A percentile compares a stretch with the other conserved stretches of the same genome.
These are phyloP conservation scores for Oscheius sp. DNA, from an alignment of 2,888 invertebrate genomes.

Conservation along the genomic window DNA sequence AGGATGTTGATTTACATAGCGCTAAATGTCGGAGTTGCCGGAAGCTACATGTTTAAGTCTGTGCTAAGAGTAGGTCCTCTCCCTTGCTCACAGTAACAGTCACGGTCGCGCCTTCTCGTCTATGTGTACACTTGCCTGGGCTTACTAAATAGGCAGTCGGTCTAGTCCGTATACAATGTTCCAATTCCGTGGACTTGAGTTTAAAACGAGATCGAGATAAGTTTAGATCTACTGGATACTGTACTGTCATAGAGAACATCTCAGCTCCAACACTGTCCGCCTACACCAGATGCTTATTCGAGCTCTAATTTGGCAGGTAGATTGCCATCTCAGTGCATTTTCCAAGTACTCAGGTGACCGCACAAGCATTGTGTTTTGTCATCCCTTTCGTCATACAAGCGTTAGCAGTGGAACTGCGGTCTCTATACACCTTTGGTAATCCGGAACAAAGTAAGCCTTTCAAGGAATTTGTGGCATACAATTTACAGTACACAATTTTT, in stretches of 20 bases:
- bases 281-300: constrained; percentile 1
- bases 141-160: neutral
- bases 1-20: too few species aligned
- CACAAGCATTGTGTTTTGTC: neutral
- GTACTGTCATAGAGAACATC: too few species aligned
- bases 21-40: too few species aligned
- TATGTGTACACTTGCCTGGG: neutral
- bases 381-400: neutral
- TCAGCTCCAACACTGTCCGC: neutral
- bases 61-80: neutral
- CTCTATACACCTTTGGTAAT: neutral
- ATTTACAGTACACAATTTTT: neutral
- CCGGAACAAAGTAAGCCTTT: neutral
- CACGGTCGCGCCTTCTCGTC: neutral
- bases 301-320: neutral
- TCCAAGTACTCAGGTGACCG: neutral
- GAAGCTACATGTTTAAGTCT: too few species aligned
- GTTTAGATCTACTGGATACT: neutral
- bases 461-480: neutral
- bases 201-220: neutral
- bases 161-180: neutral
- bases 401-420: neutral
- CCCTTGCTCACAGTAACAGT: neutral
- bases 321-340: too few species aligned
- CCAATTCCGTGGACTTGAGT: neutral